These are phyloP conservation scores for Lonchura striata DNA, from an alignment of 2,113 vertebrate genomes.

Conservation along the genomic window DNA sequence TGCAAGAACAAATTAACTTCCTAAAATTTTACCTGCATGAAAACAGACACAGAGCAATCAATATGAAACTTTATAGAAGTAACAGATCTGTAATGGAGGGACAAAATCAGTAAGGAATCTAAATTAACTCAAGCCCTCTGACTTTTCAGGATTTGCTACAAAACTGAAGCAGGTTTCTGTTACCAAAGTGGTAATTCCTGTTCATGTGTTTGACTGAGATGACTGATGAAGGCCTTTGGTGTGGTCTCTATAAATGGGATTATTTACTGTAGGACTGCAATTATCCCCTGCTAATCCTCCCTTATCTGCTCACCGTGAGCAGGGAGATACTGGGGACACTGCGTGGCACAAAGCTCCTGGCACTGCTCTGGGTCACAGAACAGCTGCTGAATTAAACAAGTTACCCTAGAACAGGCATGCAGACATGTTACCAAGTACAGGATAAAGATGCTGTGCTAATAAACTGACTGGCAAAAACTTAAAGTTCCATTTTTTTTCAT, in stretches of 20 bases:
- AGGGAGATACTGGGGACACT: background rate
- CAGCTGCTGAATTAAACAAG: background rate
- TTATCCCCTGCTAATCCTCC: background rate
- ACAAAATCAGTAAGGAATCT: background rate
- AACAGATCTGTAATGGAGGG: background rate
- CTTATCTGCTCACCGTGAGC: background rate
- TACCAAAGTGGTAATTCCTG: background rate
- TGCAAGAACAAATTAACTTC: background rate
- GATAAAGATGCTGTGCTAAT: background rate
- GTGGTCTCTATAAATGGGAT: background rate
- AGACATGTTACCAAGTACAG: fast-evolving
- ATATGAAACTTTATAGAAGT: background rate
- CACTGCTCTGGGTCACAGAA: background rate
- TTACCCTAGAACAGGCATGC: background rate
- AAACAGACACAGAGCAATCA: background rate
- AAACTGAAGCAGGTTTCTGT: background rate
- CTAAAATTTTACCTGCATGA: background rate
- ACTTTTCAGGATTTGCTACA: background rate
- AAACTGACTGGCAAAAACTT: background rate
- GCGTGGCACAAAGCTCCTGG: background rate
- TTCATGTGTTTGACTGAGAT: background rate
- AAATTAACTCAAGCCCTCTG: background rate
- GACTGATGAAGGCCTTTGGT: background rate
- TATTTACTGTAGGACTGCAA: background rate
- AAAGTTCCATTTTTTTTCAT: background rate